These are phyloP conservation scores for Crotalus viridis DNA, from an alignment of 2,113 vertebrate species.

Conservation along the genomic window DNA sequence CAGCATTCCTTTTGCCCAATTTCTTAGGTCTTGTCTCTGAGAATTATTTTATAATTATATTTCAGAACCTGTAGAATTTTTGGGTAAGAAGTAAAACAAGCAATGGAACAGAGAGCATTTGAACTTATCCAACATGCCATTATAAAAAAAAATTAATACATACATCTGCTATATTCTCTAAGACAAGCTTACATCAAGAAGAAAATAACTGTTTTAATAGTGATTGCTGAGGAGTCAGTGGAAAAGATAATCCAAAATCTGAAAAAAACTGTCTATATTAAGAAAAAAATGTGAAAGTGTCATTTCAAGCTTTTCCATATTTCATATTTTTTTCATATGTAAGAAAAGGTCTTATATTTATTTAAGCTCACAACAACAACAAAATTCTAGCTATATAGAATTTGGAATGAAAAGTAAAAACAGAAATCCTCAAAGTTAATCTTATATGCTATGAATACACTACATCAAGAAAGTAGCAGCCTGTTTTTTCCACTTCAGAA, in stretches of 20 bases:
- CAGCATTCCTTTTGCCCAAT: neutral
- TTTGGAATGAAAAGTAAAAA: neutral
- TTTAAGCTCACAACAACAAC: neutral
- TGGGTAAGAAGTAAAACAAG: conserved; percentile 49
- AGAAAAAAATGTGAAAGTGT: neutral
- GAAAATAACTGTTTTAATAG: conserved; percentile 46
- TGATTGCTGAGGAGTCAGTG: conserved; percentile 44
- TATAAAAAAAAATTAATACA: conserved; percentile 44
- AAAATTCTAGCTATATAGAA: neutral
- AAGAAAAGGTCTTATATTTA: neutral
- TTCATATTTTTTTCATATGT: neutral
- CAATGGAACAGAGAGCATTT: conserved; percentile 42
- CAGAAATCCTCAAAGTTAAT: neutral
- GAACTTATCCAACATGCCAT: conserved; percentile 50
- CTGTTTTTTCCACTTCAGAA: neutral
- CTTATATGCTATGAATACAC: neutral
- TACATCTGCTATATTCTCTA: conserved; percentile 40
- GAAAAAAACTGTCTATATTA: conserved; percentile 33
- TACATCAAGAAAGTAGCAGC: neutral
- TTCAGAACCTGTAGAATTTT: conserved; percentile 45
- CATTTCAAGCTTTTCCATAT: neutral
- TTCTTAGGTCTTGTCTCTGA: conserved; percentile 13
- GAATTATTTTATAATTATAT: conserved; percentile 45
- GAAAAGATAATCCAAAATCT: conserved; percentile 53
- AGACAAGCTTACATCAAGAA: conserved; percentile 44